Evolutionary conservation across 2,888 invertebrate genomes (phyloP).

Genomic region (Stegana nigrithorax): DNA sequence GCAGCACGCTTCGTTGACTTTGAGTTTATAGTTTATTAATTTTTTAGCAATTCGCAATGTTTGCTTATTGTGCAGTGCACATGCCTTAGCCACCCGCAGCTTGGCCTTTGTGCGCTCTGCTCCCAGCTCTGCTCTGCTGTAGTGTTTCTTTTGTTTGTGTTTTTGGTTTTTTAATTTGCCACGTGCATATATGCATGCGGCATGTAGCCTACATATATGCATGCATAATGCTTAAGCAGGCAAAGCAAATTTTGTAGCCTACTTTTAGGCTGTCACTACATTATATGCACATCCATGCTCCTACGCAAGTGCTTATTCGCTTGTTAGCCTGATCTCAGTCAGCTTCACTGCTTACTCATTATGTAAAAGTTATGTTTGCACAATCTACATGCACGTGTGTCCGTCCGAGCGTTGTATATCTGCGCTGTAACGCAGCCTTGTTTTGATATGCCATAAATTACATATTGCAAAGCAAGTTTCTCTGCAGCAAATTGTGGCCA

Average conservation of each 20-base stretch:
- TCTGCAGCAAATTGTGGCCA: background rate
- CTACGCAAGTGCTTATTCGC: too few species aligned
- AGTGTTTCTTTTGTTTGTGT: too few species aligned
- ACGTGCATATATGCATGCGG: too few species aligned
- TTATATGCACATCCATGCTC: background rate
- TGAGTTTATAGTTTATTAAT: constrained; percentile 9
- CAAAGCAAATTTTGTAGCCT: background rate
- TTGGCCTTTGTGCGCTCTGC: too few species aligned
- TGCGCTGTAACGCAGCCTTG: too few species aligned
- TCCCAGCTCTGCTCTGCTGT: background rate
- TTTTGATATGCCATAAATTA: too few species aligned
- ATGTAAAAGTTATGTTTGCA: background rate
- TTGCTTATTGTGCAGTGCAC: background rate
- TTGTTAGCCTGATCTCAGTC: too few species aligned
- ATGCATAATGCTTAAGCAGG: background rate
- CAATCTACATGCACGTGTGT: background rate
- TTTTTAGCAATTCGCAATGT: constrained; percentile 1
- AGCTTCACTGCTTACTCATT: background rate
- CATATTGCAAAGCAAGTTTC: too few species aligned
- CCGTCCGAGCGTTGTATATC: background rate
- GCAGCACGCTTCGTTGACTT: background rate
- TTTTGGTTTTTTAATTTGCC: too few species aligned
- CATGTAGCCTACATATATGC: background rate
- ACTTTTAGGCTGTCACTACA: background rate
- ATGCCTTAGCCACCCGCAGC: background rate